Evolutionary conservation across 2,113 vertebrate genomes (phyloP).

Genomic region (Fregata magnificens): DNA sequence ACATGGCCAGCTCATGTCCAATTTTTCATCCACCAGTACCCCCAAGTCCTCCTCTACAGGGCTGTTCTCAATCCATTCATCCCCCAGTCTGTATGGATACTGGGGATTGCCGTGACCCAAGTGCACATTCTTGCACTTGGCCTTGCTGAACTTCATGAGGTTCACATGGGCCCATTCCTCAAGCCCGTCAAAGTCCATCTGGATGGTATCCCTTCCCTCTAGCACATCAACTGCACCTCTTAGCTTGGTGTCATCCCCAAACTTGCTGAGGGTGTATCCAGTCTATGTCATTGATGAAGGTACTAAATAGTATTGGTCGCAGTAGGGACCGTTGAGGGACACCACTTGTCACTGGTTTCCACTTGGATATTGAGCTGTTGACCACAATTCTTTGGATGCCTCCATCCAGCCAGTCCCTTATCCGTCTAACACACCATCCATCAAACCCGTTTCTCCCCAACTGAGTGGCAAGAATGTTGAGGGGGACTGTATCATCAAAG

Average conservation of each 20-base stretch:
- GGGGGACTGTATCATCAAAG: not conserved
- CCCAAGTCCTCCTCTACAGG: not conserved
- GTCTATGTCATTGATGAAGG: not conserved
- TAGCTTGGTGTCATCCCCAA: not conserved
- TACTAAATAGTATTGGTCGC: not conserved
- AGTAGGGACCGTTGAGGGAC: not conserved
- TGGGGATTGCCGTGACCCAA: not conserved
- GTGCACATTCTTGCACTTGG: not conserved
- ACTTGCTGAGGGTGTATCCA: not conserved
- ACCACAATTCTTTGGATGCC: not conserved
- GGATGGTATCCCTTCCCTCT: not conserved
- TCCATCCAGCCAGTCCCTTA: not conserved
- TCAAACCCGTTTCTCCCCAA: not conserved
- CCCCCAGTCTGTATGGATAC: not conserved
- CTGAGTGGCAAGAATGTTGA: not conserved
- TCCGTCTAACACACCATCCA: not conserved
- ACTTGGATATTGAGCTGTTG: not conserved
- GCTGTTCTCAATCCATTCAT: not conserved
- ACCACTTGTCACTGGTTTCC: not conserved
- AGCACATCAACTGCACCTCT: not conserved
- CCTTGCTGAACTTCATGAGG: not conserved
- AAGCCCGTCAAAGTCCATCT: not conserved
- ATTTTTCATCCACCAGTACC: not conserved
- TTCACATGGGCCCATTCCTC: not conserved
- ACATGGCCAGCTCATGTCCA: too few relatives aligned